A percentile compares a stretch with the other conserved stretches of the same genome.
Conservation (phyloP, 2,113 vertebrate genomes). For the Callopanchax toddi region DNA sequence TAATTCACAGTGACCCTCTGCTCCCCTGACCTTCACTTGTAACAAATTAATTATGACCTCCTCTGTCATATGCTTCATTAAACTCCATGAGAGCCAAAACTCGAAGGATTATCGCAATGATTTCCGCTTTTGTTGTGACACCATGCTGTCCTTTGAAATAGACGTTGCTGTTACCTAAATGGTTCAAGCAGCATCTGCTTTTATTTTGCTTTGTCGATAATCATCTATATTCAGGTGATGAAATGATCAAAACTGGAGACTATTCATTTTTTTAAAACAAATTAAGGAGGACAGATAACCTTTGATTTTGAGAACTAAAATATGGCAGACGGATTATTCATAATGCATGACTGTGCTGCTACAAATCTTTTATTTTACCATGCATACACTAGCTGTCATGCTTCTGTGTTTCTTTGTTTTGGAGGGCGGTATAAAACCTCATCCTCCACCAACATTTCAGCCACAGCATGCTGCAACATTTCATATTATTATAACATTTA, state of each 20-base stretch:
- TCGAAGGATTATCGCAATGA: constrained; percentile 31
- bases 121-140: constrained; percentile 32
- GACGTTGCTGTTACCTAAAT: constrained; percentile 31
- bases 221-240: constrained; percentile 25
- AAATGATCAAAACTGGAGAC: constrained; percentile 14
- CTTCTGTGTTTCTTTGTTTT: constrained; percentile 8
- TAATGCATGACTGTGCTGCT: constrained; percentile 24
- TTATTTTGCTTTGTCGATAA: constrained; percentile 18
- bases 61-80: constrained; percentile 49
- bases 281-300: constrained; percentile 29
- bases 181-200: background rate
- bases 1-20: constrained; percentile 71
- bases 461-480: background rate
- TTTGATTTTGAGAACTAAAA: constrained; percentile 23
- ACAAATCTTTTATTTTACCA: constrained; percentile 18
- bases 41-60: constrained; percentile 66
- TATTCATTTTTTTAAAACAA: constrained; percentile 2
- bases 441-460: background rate
- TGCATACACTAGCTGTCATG: constrained; percentile 9
- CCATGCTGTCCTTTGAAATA: constrained; percentile 3
- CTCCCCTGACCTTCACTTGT: constrained; percentile 66
- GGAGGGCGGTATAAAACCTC: constrained; percentile 6
- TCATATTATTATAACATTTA: constrained; percentile 10
- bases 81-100: constrained; percentile 40
- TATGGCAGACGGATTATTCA: constrained; percentile 23